A percentile compares a stretch with the other conserved stretches of the same genome.
Conservation (phyloP, 2,888 invertebrate species). For the Melieria crassipennis region DNA sequence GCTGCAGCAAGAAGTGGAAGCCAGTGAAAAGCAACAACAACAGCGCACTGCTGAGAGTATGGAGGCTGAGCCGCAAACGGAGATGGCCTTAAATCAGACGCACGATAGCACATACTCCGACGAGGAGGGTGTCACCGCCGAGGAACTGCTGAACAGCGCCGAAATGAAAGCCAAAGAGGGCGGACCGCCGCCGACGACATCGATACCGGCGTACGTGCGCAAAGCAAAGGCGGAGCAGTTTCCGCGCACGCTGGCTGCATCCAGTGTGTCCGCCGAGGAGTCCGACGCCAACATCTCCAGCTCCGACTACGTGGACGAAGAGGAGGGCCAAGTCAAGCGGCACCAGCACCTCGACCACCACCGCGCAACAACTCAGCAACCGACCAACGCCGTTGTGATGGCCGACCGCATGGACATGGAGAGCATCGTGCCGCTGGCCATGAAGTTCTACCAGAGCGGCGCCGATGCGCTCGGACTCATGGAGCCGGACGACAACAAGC, state of each 20-base stretch:
- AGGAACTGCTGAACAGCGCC: slow-evolving; percentile 35
- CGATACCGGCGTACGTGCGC: slow-evolving; percentile 60
- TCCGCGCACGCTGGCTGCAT: slow-evolving; percentile 27
- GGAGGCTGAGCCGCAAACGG: slow-evolving; percentile 16
- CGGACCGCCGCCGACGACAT: slow-evolving; percentile 47
- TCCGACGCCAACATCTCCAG: slow-evolving; percentile 33
- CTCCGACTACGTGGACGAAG: slow-evolving; percentile 50
- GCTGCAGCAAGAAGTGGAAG: slow-evolving; percentile 49
- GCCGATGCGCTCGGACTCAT: slow-evolving; percentile 26
- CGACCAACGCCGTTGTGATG: slow-evolving; percentile 1
- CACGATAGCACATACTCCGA: slow-evolving; percentile 31
- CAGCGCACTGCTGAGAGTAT: slow-evolving; percentile 11
- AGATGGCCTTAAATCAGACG: neutral
- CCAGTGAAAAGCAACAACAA: slow-evolving; percentile 37
- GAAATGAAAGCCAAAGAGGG: slow-evolving; percentile 31
- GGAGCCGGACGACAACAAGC: slow-evolving; percentile 26
- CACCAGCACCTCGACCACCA: slow-evolving; percentile 8
- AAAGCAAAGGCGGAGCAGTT: slow-evolving; percentile 51
- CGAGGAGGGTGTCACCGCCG: slow-evolving; percentile 40
- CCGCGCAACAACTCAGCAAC: neutral
- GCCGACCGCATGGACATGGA: slow-evolving; percentile 32
- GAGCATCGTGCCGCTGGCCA: slow-evolving; percentile 40
- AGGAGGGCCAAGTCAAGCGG: slow-evolving; percentile 27
- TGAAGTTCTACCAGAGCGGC: slow-evolving; percentile 43
- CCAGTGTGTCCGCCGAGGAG: slow-evolving; percentile 29